Percentiles rank a stretch among this genome's conserved stretches.
Evolutionary conservation across 2,797 vertebrate genomes (phyloP).

Genomic region (Merluccius polli): DNA sequence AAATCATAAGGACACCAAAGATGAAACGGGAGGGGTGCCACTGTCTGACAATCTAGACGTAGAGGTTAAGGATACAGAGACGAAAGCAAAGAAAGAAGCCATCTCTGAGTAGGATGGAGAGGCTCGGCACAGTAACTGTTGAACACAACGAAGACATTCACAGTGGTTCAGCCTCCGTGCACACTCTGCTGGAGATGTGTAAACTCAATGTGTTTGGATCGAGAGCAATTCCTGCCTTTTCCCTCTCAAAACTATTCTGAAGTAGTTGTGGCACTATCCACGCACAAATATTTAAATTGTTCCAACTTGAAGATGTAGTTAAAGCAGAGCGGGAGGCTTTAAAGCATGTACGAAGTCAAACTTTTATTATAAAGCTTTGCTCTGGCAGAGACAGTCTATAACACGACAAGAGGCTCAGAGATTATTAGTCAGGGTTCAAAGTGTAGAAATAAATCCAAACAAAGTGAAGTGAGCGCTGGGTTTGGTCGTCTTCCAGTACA

Average conservation of each 20-base stretch:
- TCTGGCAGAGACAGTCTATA: not conserved
- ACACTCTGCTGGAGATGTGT: not conserved
- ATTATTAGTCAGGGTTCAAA: not conserved
- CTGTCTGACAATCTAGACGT: not conserved
- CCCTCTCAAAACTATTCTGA: not conserved
- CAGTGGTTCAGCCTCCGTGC: not conserved
- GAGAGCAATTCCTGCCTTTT: not conserved
- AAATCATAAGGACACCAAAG: not conserved
- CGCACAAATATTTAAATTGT: not conserved
- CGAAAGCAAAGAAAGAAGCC: not conserved
- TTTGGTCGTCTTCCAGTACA: not conserved
- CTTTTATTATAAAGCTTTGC: not conserved
- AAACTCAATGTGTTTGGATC: not conserved
- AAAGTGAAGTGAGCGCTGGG: not conserved
- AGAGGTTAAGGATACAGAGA: not conserved
- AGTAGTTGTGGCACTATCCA: not conserved
- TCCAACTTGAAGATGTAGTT: not conserved
- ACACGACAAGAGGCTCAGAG: not conserved
- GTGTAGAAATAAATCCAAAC: not conserved
- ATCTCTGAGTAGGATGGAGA: not conserved
- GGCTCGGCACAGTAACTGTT: not conserved
- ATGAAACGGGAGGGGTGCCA: not conserved
- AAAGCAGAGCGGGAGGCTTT: not conserved
- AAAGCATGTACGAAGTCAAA: not conserved
- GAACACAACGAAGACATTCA: not conserved